These are phyloP conservation scores for Caenorhabditis panamensis DNA, from an alignment of 2,888 invertebrate species.

Conservation along the genomic window DNA sequence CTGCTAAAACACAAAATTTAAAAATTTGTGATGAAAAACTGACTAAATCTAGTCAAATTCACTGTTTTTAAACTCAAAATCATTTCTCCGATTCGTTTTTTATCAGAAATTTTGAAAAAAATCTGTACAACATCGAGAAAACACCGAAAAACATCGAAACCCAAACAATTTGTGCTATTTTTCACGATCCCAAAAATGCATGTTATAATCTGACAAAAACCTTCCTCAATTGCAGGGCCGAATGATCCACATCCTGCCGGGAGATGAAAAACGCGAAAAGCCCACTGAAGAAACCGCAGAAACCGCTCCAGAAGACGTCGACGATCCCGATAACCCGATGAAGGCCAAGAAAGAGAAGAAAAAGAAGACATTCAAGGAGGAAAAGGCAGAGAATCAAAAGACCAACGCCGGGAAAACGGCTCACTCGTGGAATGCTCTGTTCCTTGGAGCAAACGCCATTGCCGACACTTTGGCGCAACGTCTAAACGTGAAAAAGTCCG, in stretches of 20 bases:
- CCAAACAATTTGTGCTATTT: no score
- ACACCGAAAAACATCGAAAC: no score
- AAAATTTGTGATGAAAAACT: constrained; percentile 4
- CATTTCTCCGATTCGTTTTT: no score
- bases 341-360: constrained; percentile 61
- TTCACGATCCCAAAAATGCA: no score
- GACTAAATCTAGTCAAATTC: neutral
- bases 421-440: constrained; percentile 96
- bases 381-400: constrained; percentile 87
- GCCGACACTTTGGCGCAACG: constrained; percentile 92
- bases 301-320: constrained; percentile 29
- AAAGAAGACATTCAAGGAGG: constrained; percentile 88
- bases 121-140: no score
- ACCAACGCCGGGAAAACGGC: constrained; percentile 83
- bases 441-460: constrained; percentile 93
- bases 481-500: constrained; percentile 90
- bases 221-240: constrained; percentile 86
- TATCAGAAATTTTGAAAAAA: no score
- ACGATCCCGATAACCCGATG: constrained; percentile 48
- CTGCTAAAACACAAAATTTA: neutral
- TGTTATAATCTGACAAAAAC: no score
- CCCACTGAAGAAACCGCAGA: constrained; percentile 35
- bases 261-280: constrained; percentile 84
- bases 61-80: no score
- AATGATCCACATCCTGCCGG: constrained; percentile 93